Evolutionary conservation across 1,140 invertebrate genomes (phyloP), one percentile per base, ranked within the genome.

Genomic region (Polypedilum vanderplanki): DNA sequence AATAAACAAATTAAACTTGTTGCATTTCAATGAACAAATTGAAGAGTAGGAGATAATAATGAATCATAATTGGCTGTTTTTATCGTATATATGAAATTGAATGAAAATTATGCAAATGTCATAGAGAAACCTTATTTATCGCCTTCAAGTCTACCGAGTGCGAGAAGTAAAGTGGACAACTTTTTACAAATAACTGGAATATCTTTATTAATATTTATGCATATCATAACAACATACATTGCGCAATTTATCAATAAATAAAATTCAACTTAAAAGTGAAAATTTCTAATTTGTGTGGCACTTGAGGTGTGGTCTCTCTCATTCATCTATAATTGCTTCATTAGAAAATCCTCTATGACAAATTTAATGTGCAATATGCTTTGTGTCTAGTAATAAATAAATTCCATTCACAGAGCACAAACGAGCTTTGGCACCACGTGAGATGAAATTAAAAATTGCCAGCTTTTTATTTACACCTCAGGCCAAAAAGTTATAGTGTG

Each of bases 241-340:
- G 46, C n/a, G 46, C n/a, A 57, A 57, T 57, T 57, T 57, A n/a
- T n/a, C 46, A 57, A 57, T 57, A 57, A 57, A n/a, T 57, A 15
- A 57, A 15, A 15, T 57, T 57, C 46, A 57, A n/a, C 12, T n/a
- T n/a, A 57, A 57, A 57, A 57, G n/a, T 15, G 12, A n/a, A 46
- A 46, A 4, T 57, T 57, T 57, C 12, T 57, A 57, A 57, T n/a
- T 12, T n/a, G n/a, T 12, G 46, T n/a, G 46, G n/a, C 12, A 57
- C n/a, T 57, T 5, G 24, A 33, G 24, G 24, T 33, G 24, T 33
- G 12, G 46, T 15, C 46, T 57, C n/a, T 57, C 46, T 12, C 15
- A 12, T 57, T 57, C 46, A 57, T 57, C 12, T n/a, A 57, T 57
- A 57, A 57, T 57, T 57, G 46, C 7, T 57, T 57, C 46, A 57